phyloP scores from a whole-genome alignment of 2,113 vertebrate genomes.

The Charadrius vociferus region DNA sequence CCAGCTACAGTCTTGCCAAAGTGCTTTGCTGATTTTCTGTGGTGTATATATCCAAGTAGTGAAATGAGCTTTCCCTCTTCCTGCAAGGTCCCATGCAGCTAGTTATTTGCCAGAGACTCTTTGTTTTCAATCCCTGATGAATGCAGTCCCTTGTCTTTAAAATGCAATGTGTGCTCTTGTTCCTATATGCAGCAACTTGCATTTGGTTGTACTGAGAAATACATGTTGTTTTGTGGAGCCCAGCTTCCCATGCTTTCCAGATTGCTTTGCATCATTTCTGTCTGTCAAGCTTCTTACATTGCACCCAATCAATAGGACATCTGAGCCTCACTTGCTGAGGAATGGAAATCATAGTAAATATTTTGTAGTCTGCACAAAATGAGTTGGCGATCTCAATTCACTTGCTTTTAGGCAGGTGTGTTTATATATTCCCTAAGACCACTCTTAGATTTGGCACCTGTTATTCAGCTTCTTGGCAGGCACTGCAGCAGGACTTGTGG shows the following conservation, averaged over 20 bases:
- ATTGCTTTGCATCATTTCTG: not conserved
- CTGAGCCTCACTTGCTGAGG: not conserved
- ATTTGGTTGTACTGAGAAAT: not conserved
- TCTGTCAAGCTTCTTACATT: not conserved
- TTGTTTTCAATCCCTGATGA: not conserved
- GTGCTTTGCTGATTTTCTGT: not conserved
- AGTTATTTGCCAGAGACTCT: not conserved
- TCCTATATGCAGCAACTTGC: not conserved
- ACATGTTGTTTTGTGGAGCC: not conserved
- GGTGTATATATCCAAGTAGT: not conserved
- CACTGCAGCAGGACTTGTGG: not conserved
- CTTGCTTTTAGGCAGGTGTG: not conserved
- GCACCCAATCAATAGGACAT: conserved; percentile 1
- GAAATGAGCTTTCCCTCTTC: not conserved
- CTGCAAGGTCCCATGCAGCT: not conserved
- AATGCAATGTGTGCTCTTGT: not conserved
- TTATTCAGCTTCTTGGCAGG: not conserved
- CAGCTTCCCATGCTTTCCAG: not conserved
- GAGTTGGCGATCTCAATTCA: not conserved
- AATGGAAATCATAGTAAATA: not conserved
- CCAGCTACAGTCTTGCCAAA: not conserved
- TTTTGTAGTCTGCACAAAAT: not conserved
- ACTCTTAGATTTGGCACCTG: not conserved
- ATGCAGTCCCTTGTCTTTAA: not conserved
- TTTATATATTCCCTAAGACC: not conserved